A percentile compares a stretch with the other conserved stretches of the same genome.
Evolutionary conservation across 1,140 invertebrate species (phyloP).

Genomic region (Macrobrachium nipponense): DNA sequence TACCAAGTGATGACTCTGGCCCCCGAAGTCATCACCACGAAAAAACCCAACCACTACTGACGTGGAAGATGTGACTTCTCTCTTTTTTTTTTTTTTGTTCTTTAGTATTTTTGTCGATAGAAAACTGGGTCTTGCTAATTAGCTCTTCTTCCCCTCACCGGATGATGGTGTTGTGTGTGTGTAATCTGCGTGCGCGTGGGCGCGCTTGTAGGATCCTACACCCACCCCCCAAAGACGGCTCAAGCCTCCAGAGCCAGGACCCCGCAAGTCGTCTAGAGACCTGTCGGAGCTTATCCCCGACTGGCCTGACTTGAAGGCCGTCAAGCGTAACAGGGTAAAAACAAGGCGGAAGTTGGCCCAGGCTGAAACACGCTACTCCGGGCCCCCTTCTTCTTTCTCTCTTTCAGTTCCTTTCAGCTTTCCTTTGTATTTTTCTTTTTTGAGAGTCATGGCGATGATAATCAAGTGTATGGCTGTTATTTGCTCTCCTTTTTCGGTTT

Average conservation of each 20-base stretch:
- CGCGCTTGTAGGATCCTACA: background rate
- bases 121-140: background rate
- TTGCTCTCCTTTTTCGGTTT: too few relatives aligned
- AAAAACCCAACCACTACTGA: too few relatives aligned
- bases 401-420: background rate
- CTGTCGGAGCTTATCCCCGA: slow-evolving; percentile 95
- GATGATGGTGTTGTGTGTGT: background rate
- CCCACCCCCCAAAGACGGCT: slow-evolving; percentile 18
- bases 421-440: background rate
- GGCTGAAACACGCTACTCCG: background rate
- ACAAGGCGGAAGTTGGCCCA: background rate
- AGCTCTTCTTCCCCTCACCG: background rate
- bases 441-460: too few relatives aligned
- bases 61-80: too few relatives aligned
- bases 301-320: slow-evolving; percentile 93
- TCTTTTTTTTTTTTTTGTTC: too few relatives aligned
- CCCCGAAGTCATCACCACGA: too few relatives aligned
- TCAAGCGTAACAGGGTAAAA: slow-evolving; percentile 72
- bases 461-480: too few relatives aligned
- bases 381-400: background rate
- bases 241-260: slow-evolving; percentile 54
- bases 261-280: slow-evolving; percentile 72
- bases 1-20: too few relatives aligned
- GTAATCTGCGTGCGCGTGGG: too few relatives aligned
- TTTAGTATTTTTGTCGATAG: too few relatives aligned